Conservation (phyloP, 2,888 invertebrate genomes). For the Encarsia formosa region DNA sequence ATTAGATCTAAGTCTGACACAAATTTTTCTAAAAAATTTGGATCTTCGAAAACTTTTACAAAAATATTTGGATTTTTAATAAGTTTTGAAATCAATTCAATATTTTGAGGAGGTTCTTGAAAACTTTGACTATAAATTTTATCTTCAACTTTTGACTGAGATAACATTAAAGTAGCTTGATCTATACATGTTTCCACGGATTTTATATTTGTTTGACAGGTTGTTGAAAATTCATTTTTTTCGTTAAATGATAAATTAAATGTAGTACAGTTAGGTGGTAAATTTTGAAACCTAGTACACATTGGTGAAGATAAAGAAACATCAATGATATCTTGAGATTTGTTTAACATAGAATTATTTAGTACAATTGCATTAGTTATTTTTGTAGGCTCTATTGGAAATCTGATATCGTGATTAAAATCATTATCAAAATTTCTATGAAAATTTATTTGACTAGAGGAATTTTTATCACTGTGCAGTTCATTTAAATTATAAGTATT, state of each 20-base stretch:
- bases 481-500: constrained; percentile 9
- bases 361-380: no score
- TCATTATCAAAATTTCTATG: constrained; percentile 12
- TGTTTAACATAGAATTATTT: no score
- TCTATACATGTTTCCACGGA: constrained; percentile 5
- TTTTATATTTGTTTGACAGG: constrained; percentile 4
- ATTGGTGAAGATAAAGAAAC: no score
- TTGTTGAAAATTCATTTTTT: no score
- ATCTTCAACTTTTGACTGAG: constrained; percentile 24
- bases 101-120: constrained; percentile 34
- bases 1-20: constrained; percentile 37
- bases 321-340: no score
- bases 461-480: constrained; percentile 6
- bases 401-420: constrained; percentile 11
- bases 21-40: constrained; percentile 37
- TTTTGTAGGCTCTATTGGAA: not conserved
- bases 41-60: constrained; percentile 41
- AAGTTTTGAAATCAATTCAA: constrained; percentile 35
- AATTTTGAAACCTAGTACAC: constrained; percentile 3
- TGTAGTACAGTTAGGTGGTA: constrained; percentile 10
- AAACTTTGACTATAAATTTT: constrained; percentile 29
- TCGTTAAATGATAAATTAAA: no score
- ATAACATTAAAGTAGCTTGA: constrained; percentile 4
- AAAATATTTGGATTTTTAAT: constrained; percentile 39
- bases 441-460: constrained; percentile 18